Conservation (phyloP, 2,888 invertebrate genomes). For the Mimachlamys varia region DNA sequence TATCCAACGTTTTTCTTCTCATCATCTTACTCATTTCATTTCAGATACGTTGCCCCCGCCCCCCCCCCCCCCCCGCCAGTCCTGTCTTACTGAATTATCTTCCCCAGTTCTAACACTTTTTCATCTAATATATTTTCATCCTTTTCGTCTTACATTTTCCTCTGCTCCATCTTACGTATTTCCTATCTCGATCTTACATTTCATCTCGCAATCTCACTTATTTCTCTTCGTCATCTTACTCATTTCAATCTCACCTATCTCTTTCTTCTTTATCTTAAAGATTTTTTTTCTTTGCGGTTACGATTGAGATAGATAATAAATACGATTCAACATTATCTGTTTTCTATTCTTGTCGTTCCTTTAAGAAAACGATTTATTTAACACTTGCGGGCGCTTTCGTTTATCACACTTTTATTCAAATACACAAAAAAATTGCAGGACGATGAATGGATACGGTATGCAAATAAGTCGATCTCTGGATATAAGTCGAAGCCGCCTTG, state of each 20-base stretch:
- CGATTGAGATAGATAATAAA: background rate
- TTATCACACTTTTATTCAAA: background rate
- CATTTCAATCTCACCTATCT: background rate
- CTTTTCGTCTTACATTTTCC: no score
- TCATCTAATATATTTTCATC: no score
- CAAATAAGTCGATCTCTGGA: background rate
- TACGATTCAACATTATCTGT: background rate
- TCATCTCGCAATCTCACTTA: background rate
- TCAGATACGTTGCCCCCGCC: no score
- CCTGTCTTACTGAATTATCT: no score
- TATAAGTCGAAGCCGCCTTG: background rate
- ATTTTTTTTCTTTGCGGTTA: background rate
- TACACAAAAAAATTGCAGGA: background rate
- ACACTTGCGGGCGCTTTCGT: background rate
- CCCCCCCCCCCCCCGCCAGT: no score
- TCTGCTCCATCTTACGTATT: no score
- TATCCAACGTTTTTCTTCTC: no score
- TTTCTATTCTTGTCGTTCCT: background rate
- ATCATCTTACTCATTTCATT: no score
- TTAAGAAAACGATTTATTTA: background rate
- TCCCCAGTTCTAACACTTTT: no score
- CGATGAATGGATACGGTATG: slow-evolving; percentile 17
- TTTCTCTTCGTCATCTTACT: background rate
- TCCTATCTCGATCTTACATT: no score
- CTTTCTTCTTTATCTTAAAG: background rate